These are phyloP conservation scores for Chymomyza fuscimana DNA, from an alignment of 2,888 invertebrate genomes.

Conservation along the genomic window DNA sequence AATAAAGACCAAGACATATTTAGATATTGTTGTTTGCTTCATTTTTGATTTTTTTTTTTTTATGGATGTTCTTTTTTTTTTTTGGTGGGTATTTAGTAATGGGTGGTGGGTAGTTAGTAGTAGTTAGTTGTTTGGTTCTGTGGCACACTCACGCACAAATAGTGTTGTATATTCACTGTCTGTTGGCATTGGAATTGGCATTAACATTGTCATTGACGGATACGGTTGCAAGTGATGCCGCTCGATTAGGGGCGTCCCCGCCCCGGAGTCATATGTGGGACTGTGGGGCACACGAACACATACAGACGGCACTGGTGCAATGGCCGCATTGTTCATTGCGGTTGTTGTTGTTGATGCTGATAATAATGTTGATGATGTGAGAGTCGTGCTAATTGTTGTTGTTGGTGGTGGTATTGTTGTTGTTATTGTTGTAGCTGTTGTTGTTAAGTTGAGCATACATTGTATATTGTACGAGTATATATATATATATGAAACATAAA, in stretches of 20 bases:
- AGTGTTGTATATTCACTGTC: slow-evolving; percentile 80
- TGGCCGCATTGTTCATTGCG: slow-evolving; percentile 62
- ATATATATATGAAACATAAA: slow-evolving; percentile 12
- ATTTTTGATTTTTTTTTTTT: slow-evolving; percentile 41
- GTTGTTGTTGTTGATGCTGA: slow-evolving; percentile 70
- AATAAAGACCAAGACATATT: slow-evolving; percentile 16
- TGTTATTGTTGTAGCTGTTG: slow-evolving; percentile 41
- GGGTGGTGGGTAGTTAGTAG: slow-evolving; percentile 14
- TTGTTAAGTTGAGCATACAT: slow-evolving; percentile 46
- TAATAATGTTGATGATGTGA: slow-evolving; percentile 72
- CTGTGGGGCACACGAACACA: slow-evolving; percentile 80
- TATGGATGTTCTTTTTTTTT: slow-evolving; percentile 23
- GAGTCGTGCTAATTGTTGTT: slow-evolving; percentile 69
- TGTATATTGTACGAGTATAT: slow-evolving; percentile 11
- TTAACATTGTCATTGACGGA: slow-evolving; percentile 30
- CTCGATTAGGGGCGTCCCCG: slow-evolving; percentile 68
- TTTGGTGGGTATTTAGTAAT: slow-evolving; percentile 4
- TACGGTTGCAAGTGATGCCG: slow-evolving; percentile 61
- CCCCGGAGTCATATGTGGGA: slow-evolving; percentile 78
- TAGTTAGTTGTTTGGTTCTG: slow-evolving; percentile 34
- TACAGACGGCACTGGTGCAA: slow-evolving; percentile 79
- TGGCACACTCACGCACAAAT: slow-evolving; percentile 80
- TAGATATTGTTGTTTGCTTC: slow-evolving; percentile 41
- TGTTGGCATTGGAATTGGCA: slow-evolving; percentile 38
- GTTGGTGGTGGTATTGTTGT: slow-evolving; percentile 39